These are phyloP conservation scores for Halichoerus grypus DNA, from an alignment of 2,113 vertebrate genomes.

Conservation along the genomic window DNA sequence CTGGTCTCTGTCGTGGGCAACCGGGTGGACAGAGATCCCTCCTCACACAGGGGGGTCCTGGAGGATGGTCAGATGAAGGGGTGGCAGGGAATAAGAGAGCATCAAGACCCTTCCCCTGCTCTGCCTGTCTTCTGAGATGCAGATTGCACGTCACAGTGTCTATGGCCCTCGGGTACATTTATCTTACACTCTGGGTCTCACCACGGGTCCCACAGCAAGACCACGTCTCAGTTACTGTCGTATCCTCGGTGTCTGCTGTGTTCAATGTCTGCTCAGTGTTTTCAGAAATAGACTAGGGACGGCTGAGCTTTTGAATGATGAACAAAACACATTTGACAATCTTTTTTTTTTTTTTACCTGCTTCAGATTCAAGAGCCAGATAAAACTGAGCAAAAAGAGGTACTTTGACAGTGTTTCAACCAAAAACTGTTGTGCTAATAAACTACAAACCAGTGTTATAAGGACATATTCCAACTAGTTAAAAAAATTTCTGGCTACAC, in stretches of 20 bases:
- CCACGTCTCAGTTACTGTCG: background rate
- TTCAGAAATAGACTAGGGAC: background rate
- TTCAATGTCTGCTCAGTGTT: background rate
- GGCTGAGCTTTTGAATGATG: background rate
- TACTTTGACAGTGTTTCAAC: too few relatives aligned
- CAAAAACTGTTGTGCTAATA: too few relatives aligned
- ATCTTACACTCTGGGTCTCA: background rate
- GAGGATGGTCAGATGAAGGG: background rate
- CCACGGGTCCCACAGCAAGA: background rate
- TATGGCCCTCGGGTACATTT: background rate
- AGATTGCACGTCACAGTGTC: background rate
- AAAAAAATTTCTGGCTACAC: too few relatives aligned
- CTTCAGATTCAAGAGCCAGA: constrained; percentile 97
- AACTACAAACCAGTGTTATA: too few relatives aligned
- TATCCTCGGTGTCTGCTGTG: background rate
- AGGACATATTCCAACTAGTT: too few relatives aligned
- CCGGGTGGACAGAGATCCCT: background rate
- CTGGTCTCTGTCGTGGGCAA: background rate
- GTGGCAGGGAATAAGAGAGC: background rate
- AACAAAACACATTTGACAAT: background rate
- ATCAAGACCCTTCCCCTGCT: accelerated
- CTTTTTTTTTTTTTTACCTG: constrained; percentile 88
- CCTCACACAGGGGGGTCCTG: background rate
- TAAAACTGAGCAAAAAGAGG: constrained; percentile 91
- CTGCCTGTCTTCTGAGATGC: background rate